Evolutionary conservation across 2,113 vertebrate genomes (phyloP), one percentile per base, ranked within the genome.

Genomic region (Cyphomyrus discorhynchus): DNA sequence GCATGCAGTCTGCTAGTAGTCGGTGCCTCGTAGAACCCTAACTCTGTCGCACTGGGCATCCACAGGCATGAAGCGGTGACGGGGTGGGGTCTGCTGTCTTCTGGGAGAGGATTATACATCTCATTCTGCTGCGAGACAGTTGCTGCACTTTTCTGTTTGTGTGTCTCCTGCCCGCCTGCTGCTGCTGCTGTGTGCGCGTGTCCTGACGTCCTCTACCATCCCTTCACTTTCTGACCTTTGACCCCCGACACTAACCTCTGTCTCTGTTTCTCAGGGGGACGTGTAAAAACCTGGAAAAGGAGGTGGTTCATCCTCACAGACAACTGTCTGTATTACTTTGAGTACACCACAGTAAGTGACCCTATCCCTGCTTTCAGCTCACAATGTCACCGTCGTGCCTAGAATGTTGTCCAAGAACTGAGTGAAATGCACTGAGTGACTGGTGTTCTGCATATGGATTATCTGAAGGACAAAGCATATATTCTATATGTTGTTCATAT

Each of bases 261-360:
- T 87, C 94, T 96, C 93, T 94, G 89, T 93, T 93, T 92, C 86
- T 31, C 95, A 99, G 98, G 98, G 70, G 98, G 98, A 93, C 95
- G 98, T 77, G 98, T 99, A 88, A 99, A 99, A 95, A 99, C 98
- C 1, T 99, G 98, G 98, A 99, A 99, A 91, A 95, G 98, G 5
- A 97, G 98, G 90, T 99, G 98, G 98, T 99, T 99, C 94, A 99
- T 99, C 90, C 96, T 99, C 92, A 99, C 98, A 0, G 98, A 99
- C 93, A 99, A 99, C 96, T 99, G 98, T 94, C 97, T 99, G 2
- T 99, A 99, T 95, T 99, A 99, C 96, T 99, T 99, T 27, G 98
- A 99, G 91, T 99, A 98, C 93, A 99, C 98, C 0, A 99, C 98
- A 92, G 98, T 99, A 93, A 98, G 98, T 94, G 35, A 21, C 15